Percentiles rank a stretch among this genome's conserved stretches.
Conservation (phyloP, 2,113 vertebrate genomes). For the Noctilio leporinus region DNA sequence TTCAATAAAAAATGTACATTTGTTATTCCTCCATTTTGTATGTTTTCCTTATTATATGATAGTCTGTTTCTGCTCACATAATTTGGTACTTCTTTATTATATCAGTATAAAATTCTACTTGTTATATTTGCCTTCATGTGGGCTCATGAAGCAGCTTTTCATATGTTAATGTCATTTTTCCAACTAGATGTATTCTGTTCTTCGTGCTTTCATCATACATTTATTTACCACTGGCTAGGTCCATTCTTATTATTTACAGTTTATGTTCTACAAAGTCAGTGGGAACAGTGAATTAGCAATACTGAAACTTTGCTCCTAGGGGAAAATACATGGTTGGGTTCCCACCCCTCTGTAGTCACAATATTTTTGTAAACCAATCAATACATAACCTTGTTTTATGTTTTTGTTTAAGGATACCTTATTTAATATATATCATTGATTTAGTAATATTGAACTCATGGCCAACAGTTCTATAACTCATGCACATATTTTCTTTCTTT, state of each 20-base stretch:
- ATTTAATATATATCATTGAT: neutral
- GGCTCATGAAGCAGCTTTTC: neutral
- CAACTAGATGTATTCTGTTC: neutral
- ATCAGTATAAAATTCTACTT: neutral
- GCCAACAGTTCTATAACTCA: neutral
- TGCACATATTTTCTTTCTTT: neutral
- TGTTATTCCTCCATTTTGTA: neutral
- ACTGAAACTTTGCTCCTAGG: neutral
- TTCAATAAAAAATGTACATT: neutral
- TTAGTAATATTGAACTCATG: neutral
- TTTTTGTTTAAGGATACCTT: neutral
- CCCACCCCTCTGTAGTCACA: neutral
- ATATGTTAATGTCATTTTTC: neutral
- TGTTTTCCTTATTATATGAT: neutral
- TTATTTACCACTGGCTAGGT: neutral
- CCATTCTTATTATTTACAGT: neutral
- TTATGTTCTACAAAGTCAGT: neutral
- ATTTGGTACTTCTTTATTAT: neutral
- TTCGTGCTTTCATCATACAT: neutral
- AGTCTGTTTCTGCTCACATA: neutral
- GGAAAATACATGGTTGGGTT: neutral
- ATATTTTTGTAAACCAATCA: neutral
- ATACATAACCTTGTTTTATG: neutral
- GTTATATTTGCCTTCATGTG: neutral
- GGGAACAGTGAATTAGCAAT: neutral